A percentile compares a stretch with the other conserved stretches of the same genome.
These are phyloP conservation scores for Oncorhynchus gorbuscha DNA, from an alignment of 2,113 vertebrate species.

Conservation along the genomic window DNA sequence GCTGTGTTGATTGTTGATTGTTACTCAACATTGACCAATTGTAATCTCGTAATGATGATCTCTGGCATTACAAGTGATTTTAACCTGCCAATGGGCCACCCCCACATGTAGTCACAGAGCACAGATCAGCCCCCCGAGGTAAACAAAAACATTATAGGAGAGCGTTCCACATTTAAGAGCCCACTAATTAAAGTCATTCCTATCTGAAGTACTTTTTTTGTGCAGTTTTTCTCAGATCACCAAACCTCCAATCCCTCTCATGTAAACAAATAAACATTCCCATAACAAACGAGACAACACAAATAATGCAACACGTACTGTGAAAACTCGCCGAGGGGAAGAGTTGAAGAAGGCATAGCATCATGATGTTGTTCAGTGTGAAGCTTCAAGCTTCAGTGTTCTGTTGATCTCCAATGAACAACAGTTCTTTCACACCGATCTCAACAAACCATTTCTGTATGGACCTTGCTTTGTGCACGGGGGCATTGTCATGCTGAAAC, in stretches of 20 bases:
- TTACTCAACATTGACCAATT: conserved; percentile 76
- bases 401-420: conserved; percentile 51
- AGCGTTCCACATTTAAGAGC: conserved; percentile 77
- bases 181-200: conserved; percentile 79
- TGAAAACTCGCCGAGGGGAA: conserved; percentile 61
- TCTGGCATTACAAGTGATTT: conserved; percentile 80
- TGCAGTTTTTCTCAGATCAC: conserved; percentile 78
- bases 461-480: no score
- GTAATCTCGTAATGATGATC: conserved; percentile 79
- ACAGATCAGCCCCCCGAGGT: conserved; percentile 72
- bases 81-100: conserved; percentile 76
- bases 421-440: conserved; percentile 12
- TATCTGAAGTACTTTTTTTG: conserved; percentile 78
- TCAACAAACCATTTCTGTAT: no score
- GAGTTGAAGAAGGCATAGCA: conserved; percentile 74
- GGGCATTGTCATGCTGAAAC: no score
- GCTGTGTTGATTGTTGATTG: conserved; percentile 64
- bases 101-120: conserved; percentile 72
- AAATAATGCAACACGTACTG: conserved; percentile 69
- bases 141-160: conserved; percentile 79
- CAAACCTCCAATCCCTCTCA: conserved; percentile 77
- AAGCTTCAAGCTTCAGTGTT: conserved; percentile 37
- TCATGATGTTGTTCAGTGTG: conserved; percentile 63
- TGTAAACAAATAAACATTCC: conserved; percentile 77
- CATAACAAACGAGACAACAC: conserved; percentile 74